phyloP scores from a whole-genome alignment of 2,113 vertebrate genomes.

The Trochalopteron elliotii region DNA sequence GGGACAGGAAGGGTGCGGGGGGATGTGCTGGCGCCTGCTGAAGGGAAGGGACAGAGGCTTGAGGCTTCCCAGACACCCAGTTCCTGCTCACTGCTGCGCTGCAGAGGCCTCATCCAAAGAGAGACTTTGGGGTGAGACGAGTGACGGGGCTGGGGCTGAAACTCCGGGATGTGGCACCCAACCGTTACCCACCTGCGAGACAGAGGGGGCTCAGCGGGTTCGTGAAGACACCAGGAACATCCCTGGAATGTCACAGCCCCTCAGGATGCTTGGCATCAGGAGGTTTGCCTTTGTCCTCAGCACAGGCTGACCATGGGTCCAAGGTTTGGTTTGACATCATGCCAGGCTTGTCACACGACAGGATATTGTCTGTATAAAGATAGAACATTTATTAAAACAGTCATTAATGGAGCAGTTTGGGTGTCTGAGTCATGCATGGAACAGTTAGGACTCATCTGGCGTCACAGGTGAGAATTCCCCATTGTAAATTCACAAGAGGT shows the following conservation, averaged over 20 bases:
- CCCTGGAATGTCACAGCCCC: background rate
- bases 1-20: background rate
- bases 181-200: background rate
- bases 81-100: background rate
- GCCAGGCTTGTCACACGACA: background rate
- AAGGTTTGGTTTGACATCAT: background rate
- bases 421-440: background rate
- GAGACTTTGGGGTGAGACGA: background rate
- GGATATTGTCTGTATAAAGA: background rate
- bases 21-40: background rate
- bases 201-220: fast-evolving
- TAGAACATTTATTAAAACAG: background rate
- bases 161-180: too few species aligned
- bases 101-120: background rate
- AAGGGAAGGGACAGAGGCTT: background rate
- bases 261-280: background rate
- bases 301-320: background rate
- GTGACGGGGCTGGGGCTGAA: too few species aligned
- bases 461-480: background rate
- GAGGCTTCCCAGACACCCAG: background rate
- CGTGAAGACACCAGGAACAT: fast-evolving
- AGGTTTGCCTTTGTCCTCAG: background rate
- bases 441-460: constrained; percentile 11
- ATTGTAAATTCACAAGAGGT: background rate
- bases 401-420: background rate